These are phyloP conservation scores for Lithobates pipiens DNA, from an alignment of 2,797 vertebrate genomes.

Conservation along the genomic window DNA sequence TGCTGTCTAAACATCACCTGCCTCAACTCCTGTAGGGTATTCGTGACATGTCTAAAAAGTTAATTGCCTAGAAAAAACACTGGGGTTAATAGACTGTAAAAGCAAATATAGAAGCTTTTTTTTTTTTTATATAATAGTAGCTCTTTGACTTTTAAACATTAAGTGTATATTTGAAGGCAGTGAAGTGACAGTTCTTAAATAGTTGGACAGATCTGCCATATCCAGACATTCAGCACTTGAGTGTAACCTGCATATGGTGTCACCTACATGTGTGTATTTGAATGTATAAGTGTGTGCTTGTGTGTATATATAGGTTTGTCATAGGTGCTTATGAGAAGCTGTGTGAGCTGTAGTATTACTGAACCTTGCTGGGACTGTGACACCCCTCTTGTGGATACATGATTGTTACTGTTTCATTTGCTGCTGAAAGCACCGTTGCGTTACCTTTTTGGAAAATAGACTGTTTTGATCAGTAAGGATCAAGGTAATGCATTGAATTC, in stretches of 20 bases:
- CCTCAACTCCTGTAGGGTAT: slow-evolving; percentile 61
- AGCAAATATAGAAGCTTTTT: not conserved
- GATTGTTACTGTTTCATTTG: no score
- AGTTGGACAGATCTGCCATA: not conserved
- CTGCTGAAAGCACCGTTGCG: no score
- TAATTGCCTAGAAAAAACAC: not conserved
- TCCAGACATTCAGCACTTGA: not conserved
- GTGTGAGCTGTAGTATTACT: not conserved
- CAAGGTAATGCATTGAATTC: no score
- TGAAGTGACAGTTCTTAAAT: not conserved
- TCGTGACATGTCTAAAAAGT: slow-evolving; percentile 44
- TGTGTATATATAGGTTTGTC: no score
- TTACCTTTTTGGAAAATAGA: no score
- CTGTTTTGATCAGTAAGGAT: no score
- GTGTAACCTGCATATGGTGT: not conserved
- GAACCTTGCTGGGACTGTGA: no score
- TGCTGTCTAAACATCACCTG: slow-evolving; percentile 21
- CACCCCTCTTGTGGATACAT: no score
- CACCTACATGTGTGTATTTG: no score
- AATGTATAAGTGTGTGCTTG: no score
- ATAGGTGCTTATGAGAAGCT: not conserved
- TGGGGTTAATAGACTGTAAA: slow-evolving; percentile 34
- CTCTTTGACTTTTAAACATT: not conserved
- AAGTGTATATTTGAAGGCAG: not conserved
- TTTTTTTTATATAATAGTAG: not conserved